Base-by-base conservation (phyloP, 2,797 vertebrate species). In the Sebastes trivittatus region DNA sequence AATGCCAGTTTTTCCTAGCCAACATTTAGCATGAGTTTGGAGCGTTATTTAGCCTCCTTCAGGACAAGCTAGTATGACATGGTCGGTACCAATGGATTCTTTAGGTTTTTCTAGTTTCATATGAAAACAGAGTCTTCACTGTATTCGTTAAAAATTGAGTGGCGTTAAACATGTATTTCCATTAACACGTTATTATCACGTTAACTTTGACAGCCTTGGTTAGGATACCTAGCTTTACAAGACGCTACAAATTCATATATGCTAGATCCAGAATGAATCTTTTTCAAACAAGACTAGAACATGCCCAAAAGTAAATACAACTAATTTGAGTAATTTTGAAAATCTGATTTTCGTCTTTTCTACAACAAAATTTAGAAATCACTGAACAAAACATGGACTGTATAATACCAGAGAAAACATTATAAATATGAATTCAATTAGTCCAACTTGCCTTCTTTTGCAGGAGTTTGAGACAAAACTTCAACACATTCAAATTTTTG, bases 1-100 rank as follows among this genome's bases (percentile, higher is more conserved):
- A 14, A 42, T 42, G 38, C 0, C 38, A 42, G 14, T 0, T 42
- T 42, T 42, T 42, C 38, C 38, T 42, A 0, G 0, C 6, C 38
- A 16, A 42, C 0, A 42, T 42, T 42, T 42, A 42, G 38, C 1
- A 0, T 2, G 38, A 16, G 38, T 16, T 42, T 42, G 38, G 38
- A 42, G 38, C 14, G 2, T 42, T 42, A 42, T 16, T 42, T 42
- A 42, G 38, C 38, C 38, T 42, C 38, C 38, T 42, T 42, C 38
- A 16, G 2, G 38, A 7, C 38, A 16, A 42, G 38, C 38, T 42
- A 42, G 38, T 42, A 42, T 42, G 38, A 42, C 38, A 16, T 7
- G 14, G 14, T 42, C 0, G 38, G 14, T 42, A 42, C 6, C 38
- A 0, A 42, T 42, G 38, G 38, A 42, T 42, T 42, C 2, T 0